Evolutionary conservation across 2,113 vertebrate genomes (phyloP), one percentile per base, ranked within the genome.

Genomic region (Tachysurus vachellii): DNA sequence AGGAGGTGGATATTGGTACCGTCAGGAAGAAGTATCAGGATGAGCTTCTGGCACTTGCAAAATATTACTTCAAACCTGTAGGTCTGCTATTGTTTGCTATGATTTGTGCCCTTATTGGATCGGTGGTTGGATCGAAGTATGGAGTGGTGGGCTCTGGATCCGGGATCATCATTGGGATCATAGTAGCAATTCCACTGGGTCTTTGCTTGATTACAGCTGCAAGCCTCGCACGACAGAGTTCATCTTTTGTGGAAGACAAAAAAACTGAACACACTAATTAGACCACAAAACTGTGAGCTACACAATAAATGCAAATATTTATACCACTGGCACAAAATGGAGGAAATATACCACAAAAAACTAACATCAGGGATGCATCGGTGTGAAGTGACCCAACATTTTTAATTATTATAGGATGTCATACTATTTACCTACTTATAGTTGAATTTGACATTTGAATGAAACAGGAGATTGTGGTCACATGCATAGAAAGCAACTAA

Each of bases 101-200:
- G 23, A 0, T 90, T 21, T 83, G 80, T 13, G 88, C 89, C 56
- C 73, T 87, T 54, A 4, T 89, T 17, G 89, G 88, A 21, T 36
- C 89, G 21, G 83, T 90, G 17, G 80, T 82, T 26, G 87, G 89
- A 71, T 86, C 88, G 50, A 13, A 76, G 59, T 6, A 56, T 82
- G 88, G 87, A 62, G 73, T 82, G 31, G 3, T 9, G 6, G 85
- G 88, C 6, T 28, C 80, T 47, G 57, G 31, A 28, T 0, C 2
- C 2, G 89, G 88, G 54, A 28, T 87, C 28, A 0, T 85, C 3
- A 7, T 54, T 75, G 89, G 88, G 14, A 17, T 61, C 11, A 0
- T 77, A 26, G 36, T 89, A 62, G 62, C 76, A 0, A 0, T 82
- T 47, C 76, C 76, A 17, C 3, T 89, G 1, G n/a, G 86, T 75